These are phyloP conservation scores for Stenoptilia bipunctidactyla DNA, from an alignment of 2,888 invertebrate genomes.

Conservation along the genomic window DNA sequence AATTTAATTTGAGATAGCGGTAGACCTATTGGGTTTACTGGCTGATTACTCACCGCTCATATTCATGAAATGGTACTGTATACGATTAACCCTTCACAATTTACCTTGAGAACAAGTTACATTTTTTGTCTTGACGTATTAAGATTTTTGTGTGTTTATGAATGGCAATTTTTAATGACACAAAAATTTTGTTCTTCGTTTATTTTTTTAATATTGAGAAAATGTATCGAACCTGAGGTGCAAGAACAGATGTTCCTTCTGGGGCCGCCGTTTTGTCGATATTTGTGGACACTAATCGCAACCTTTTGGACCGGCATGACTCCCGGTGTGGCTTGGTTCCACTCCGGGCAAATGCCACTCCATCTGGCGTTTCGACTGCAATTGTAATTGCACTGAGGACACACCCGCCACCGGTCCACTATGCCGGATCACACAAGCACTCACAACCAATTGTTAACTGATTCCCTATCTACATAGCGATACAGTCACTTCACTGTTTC, in stretches of 20 bases:
- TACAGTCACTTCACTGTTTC: slow-evolving; percentile 41
- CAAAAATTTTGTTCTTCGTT: neutral
- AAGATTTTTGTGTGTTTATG: no score
- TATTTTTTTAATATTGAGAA: neutral
- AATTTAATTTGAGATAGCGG: no score
- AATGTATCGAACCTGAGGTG: slow-evolving; percentile 49
- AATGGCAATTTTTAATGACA: no score
- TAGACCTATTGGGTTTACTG: neutral
- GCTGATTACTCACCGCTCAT: neutral
- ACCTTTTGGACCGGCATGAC: slow-evolving; percentile 51
- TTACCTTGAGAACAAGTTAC: slow-evolving; percentile 39
- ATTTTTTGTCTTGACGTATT: slow-evolving; percentile 15
- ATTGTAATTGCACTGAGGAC: slow-evolving; percentile 41
- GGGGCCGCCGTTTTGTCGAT: slow-evolving; percentile 59
- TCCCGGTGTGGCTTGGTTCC: slow-evolving; percentile 37
- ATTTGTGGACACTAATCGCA: slow-evolving; percentile 41
- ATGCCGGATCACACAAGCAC: slow-evolving; percentile 54
- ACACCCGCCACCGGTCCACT: slow-evolving; percentile 37
- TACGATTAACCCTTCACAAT: slow-evolving; percentile 37
- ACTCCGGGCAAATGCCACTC: slow-evolving; percentile 40
- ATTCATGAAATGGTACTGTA: neutral
- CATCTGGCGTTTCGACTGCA: slow-evolving; percentile 39
- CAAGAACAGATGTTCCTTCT: slow-evolving; percentile 44
- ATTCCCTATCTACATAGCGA: slow-evolving; percentile 37
- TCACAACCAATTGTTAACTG: slow-evolving; percentile 49